phyloP scores from a whole-genome alignment of 2,797 vertebrate genomes.

The Parauchenoglanis punctatus region DNA sequence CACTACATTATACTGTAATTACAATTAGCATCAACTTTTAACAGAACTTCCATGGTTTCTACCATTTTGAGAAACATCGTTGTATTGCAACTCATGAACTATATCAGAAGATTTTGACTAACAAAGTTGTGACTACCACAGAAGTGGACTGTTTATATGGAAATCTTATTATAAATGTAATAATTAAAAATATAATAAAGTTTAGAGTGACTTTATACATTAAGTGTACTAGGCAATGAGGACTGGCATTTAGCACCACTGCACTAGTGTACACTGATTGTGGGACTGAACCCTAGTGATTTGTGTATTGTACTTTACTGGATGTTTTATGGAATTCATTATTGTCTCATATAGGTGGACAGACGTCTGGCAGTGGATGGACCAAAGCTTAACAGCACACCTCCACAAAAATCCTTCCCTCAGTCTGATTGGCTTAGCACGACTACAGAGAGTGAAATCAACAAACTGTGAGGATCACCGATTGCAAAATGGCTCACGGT shows the following conservation, averaged over 20 bases:
- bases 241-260: neutral
- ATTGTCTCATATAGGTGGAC: constrained; percentile 63
- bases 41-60: neutral
- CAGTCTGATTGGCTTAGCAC: constrained; percentile 67
- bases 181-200: neutral
- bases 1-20: neutral
- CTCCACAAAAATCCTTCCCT: constrained; percentile 69
- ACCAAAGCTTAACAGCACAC: constrained; percentile 66
- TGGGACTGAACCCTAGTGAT: neutral
- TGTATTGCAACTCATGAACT: neutral
- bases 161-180: too few species aligned
- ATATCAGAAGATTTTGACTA: neutral
- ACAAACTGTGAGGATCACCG: constrained; percentile 24
- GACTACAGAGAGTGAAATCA: constrained; percentile 59
- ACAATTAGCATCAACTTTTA: neutral
- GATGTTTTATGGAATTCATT: neutral
- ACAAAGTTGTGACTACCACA: neutral
- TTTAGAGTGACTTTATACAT: neutral
- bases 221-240: neutral
- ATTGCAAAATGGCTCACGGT: neutral
- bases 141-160: neutral
- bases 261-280: neutral
- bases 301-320: neutral
- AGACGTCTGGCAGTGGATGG: constrained; percentile 73
- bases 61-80: neutral